These are phyloP conservation scores for Aspidoscelis tigris DNA, from an alignment of 2,113 vertebrate genomes.

Conservation along the genomic window DNA sequence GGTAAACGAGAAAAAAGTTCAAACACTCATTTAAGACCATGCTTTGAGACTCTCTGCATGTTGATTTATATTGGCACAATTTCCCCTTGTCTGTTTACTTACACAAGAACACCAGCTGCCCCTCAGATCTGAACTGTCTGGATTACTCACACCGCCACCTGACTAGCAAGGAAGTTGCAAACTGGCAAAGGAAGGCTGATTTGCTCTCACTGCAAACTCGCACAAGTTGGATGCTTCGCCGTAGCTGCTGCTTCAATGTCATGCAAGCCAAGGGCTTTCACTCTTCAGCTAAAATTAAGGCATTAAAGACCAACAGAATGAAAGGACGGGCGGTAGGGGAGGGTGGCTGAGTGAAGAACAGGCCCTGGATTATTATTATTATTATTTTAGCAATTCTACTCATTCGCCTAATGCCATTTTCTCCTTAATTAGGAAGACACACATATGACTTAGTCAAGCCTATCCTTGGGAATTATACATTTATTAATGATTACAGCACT, in stretches of 20 bases:
- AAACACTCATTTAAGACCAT: conserved; percentile 60
- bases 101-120: conserved; percentile 71
- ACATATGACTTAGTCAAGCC: conserved; percentile 85
- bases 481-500: conserved; percentile 83
- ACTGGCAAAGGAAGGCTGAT: conserved; percentile 73
- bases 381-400: conserved; percentile 72
- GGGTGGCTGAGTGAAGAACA: conserved; percentile 21
- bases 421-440: conserved; percentile 83
- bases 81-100: conserved; percentile 70
- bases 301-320: conserved; percentile 54
- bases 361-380: conserved; percentile 57
- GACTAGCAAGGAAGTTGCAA: conserved; percentile 78
- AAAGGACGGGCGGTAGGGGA: conserved; percentile 31
- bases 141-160: conserved; percentile 77
- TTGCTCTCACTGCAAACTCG: conserved; percentile 77
- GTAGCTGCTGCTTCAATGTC: conserved; percentile 72
- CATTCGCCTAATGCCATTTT: conserved; percentile 81
- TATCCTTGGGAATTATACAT: conserved; percentile 80
- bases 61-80: conserved; percentile 69
- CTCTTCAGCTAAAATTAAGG: conserved; percentile 76
- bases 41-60: conserved; percentile 68
- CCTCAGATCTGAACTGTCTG: conserved; percentile 73
- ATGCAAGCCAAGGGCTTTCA: conserved; percentile 67
- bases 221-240: conserved; percentile 69
- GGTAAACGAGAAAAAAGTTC: conserved; percentile 54